phyloP scores from a whole-genome alignment of 92 coral and sea anemone species.

The Heliopora coerulea region DNA sequence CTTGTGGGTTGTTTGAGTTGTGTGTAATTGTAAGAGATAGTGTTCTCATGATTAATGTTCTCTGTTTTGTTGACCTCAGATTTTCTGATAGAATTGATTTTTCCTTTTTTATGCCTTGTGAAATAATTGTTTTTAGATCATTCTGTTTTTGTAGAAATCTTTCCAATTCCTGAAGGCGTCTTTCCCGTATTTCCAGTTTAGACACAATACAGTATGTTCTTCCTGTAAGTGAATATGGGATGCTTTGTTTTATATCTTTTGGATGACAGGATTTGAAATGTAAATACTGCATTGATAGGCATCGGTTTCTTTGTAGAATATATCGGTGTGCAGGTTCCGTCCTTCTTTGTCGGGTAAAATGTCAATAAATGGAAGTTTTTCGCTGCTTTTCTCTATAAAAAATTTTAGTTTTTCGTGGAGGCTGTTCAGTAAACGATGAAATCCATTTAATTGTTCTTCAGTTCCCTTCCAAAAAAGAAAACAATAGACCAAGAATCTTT shows the following conservation, averaged over 20 bases:
- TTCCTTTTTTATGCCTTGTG: slow-evolving; percentile 15
- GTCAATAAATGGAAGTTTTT: too few species aligned
- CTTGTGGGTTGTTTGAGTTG: slow-evolving; percentile 34
- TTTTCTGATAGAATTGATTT: neutral
- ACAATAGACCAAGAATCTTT: too few species aligned
- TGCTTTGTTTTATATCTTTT: neutral
- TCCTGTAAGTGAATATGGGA: slow-evolving; percentile 26
- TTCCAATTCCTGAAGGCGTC: slow-evolving; percentile 19
- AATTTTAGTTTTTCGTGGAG: too few species aligned
- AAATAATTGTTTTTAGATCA: slow-evolving; percentile 9
- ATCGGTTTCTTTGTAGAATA: too few species aligned
- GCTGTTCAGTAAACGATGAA: too few species aligned
- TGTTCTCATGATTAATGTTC: neutral
- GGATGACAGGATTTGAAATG: slow-evolving; percentile 15
- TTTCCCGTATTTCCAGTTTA: slow-evolving; percentile 9
- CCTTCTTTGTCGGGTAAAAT: too few species aligned
- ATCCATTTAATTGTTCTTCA: too few species aligned
- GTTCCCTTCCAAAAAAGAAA: too few species aligned
- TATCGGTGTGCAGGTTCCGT: too few species aligned
- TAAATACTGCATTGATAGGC: too few species aligned
- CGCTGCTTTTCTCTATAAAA: too few species aligned
- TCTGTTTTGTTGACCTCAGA: neutral
- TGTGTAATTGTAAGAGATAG: slow-evolving; percentile 3
- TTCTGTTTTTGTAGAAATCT: slow-evolving; percentile 1
- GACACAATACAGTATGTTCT: slow-evolving; percentile 22